These are phyloP conservation scores for Polydrusus cervinus DNA, from an alignment of 2,888 invertebrate genomes.

Conservation along the genomic window DNA sequence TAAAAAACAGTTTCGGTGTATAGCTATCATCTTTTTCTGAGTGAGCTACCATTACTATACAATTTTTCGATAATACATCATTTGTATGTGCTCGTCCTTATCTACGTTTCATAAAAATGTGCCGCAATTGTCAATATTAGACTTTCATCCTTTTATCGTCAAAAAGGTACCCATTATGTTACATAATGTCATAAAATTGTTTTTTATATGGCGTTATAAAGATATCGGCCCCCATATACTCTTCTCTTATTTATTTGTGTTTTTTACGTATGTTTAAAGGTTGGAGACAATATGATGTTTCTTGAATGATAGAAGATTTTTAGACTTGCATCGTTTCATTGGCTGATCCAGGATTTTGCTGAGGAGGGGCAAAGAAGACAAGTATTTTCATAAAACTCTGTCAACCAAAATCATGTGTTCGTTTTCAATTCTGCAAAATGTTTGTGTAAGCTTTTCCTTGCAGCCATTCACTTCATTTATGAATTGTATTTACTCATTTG, in stretches of 20 bases:
- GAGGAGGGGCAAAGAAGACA: too few relatives aligned
- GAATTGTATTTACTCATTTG: slow-evolving; percentile 42
- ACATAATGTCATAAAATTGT: slow-evolving; percentile 36
- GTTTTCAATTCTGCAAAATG: too few relatives aligned
- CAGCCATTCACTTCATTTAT: slow-evolving; percentile 6
- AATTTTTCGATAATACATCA: slow-evolving; percentile 14
- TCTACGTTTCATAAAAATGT: slow-evolving; percentile 7
- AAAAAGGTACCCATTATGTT: slow-evolving; percentile 36
- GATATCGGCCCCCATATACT: background rate
- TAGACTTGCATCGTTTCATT: too few relatives aligned
- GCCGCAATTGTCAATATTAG: slow-evolving; percentile 35
- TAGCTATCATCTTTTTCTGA: too few relatives aligned
- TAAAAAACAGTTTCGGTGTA: too few relatives aligned
- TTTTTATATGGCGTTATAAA: slow-evolving; percentile 29
- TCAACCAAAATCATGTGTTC: too few relatives aligned
- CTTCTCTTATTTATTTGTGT: background rate
- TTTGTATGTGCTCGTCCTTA: slow-evolving; percentile 8
- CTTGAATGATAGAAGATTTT: too few relatives aligned
- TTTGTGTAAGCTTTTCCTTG: too few relatives aligned
- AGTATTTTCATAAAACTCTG: too few relatives aligned
- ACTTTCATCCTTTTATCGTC: slow-evolving; percentile 28
- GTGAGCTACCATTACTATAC: background rate
- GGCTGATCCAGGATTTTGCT: too few relatives aligned
- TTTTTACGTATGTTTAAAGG: too few relatives aligned
- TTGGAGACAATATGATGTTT: too few relatives aligned